Percentiles rank a stretch among this genome's conserved stretches.
Conservation (phyloP, 2,797 vertebrate genomes). For the Rhinatrema bivittatum region DNA sequence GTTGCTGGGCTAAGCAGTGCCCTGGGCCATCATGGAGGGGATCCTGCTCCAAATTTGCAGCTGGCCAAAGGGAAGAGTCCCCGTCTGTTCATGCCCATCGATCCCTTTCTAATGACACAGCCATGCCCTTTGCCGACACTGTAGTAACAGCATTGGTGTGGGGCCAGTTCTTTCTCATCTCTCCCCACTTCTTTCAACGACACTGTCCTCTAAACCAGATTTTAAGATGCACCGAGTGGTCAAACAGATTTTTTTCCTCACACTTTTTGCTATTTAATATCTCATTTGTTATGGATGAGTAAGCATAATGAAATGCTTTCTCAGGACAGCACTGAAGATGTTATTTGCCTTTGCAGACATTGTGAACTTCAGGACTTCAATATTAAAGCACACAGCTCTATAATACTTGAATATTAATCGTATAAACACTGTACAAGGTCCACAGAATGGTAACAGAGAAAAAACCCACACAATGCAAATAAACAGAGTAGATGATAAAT, state of each 20-base stretch:
- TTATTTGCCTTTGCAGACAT: conserved; percentile 35
- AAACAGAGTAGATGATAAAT: too few species aligned
- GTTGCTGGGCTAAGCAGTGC: too few species aligned
- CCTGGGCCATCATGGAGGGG: too few species aligned
- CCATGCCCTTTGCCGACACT: too few species aligned
- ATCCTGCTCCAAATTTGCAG: too few species aligned
- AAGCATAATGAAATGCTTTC: conserved; percentile 33
- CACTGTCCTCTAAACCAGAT: conserved; percentile 32
- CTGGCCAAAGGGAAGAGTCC: too few species aligned
- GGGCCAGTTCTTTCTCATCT: conserved; percentile 29
- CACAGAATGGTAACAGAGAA: conserved; percentile 9
- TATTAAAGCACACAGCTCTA: too few species aligned
- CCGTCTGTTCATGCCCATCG: too few species aligned
- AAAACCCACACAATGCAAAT: too few species aligned
- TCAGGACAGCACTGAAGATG: conserved; percentile 31
- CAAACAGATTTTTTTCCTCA: conserved; percentile 47
- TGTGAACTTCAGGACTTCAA: conserved; percentile 38
- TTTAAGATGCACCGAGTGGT: conserved; percentile 41
- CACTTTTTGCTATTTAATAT: conserved; percentile 49
- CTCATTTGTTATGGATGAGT: conserved; percentile 47
- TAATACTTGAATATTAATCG: conserved; percentile 36
- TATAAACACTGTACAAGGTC: conserved; percentile 36
- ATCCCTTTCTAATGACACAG: too few species aligned
- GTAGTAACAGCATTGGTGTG: too few species aligned
- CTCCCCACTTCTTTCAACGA: conserved; percentile 26